These are phyloP conservation scores for Nasonia oneida DNA, from an alignment of 2,888 invertebrate genomes.

Conservation along the genomic window DNA sequence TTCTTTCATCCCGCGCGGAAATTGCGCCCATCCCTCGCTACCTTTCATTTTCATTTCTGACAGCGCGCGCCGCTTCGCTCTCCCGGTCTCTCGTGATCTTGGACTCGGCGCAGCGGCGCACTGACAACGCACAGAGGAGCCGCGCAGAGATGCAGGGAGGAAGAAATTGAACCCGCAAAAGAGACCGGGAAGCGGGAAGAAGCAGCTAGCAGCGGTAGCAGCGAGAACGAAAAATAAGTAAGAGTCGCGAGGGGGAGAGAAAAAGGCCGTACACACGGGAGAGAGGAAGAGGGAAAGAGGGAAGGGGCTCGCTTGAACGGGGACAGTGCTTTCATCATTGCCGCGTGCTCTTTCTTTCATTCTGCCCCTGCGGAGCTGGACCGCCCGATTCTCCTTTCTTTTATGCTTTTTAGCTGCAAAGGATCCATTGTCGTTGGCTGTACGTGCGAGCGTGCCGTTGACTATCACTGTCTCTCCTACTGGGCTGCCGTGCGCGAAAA, in stretches of 20 bases:
- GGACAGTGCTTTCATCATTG: slow-evolving; percentile 80
- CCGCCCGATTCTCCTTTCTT: slow-evolving; percentile 67
- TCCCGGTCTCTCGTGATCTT: slow-evolving; percentile 63
- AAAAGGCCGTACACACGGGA: slow-evolving; percentile 61
- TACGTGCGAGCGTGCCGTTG: slow-evolving; percentile 72
- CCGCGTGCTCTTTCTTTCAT: slow-evolving; percentile 76
- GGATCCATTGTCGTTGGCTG: slow-evolving; percentile 77
- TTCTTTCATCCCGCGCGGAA: slow-evolving; percentile 61
- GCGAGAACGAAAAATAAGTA: slow-evolving; percentile 41
- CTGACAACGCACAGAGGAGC: slow-evolving; percentile 55
- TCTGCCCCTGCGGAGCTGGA: slow-evolving; percentile 43
- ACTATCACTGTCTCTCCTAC: slow-evolving; percentile 72
- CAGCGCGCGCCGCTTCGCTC: slow-evolving; percentile 43
- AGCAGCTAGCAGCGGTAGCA: neutral
- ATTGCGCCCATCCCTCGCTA: slow-evolving; percentile 47
- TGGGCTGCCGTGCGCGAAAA: slow-evolving; percentile 25
- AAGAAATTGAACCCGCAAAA: slow-evolving; percentile 65
- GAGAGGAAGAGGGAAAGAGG: slow-evolving; percentile 43
- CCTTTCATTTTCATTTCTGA: slow-evolving; percentile 64
- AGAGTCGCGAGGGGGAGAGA: slow-evolving; percentile 55
- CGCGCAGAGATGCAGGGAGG: slow-evolving; percentile 39
- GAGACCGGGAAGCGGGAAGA: slow-evolving; percentile 55
- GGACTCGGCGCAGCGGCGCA: slow-evolving; percentile 62
- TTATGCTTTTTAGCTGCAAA: slow-evolving; percentile 76
- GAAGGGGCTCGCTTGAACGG: slow-evolving; percentile 69